phyloP scores from a whole-genome alignment of 2,113 vertebrate genomes.

The Ceuthmochares aereus region DNA sequence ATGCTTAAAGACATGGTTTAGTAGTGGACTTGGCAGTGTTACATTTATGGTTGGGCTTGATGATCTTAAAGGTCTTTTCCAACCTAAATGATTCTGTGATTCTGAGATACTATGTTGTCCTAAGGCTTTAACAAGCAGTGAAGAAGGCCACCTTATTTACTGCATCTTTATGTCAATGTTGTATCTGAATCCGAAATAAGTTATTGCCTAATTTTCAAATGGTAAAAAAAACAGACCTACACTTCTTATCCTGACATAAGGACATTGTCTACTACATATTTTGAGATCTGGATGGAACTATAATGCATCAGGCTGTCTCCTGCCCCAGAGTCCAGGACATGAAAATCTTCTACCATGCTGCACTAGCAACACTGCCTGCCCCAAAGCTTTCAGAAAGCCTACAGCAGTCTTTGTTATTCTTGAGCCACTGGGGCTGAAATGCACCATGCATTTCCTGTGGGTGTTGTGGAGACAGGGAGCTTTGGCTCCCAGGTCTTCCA shows the following conservation, averaged over 20 bases:
- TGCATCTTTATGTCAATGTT: background rate
- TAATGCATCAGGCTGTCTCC: background rate
- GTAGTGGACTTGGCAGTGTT: too few species aligned
- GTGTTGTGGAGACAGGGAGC: background rate
- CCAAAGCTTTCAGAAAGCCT: background rate
- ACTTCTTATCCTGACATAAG: background rate
- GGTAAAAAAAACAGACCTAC: rapidly evolving
- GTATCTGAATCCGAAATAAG: background rate
- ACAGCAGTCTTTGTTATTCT: background rate
- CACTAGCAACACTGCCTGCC: background rate
- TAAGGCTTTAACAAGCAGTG: background rate
- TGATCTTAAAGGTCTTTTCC: too few species aligned
- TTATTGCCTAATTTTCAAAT: background rate
- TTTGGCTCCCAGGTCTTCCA: background rate
- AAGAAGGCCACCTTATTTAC: background rate
- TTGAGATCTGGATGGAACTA: background rate
- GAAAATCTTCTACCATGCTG: background rate
- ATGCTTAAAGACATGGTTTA: too few species aligned
- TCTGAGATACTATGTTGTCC: background rate
- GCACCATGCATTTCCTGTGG: background rate
- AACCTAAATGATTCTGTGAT: too few species aligned
- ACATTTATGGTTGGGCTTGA: too few species aligned
- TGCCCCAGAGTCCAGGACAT: rapidly evolving
- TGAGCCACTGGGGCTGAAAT: background rate
- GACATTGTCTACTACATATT: background rate